Percentiles rank a stretch among this genome's conserved stretches.
phyloP scores from a whole-genome alignment of 2,797 vertebrate species.

The Phylloscopus collybita region DNA sequence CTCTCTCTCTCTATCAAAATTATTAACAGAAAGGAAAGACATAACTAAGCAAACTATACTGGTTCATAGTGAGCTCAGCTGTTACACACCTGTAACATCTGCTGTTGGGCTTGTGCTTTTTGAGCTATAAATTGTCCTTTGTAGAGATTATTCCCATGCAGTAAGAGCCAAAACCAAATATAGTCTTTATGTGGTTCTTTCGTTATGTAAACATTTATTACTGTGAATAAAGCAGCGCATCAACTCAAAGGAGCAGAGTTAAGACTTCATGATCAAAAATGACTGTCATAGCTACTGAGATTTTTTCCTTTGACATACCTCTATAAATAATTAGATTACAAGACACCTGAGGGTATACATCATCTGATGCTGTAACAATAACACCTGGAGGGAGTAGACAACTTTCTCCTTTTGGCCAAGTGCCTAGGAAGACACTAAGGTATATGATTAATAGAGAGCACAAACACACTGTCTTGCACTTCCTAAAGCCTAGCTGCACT shows the following conservation, averaged over 20 bases:
- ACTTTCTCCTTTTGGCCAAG: conserved; percentile 50
- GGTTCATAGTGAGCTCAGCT: not conserved
- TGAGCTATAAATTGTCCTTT: not conserved
- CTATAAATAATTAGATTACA: conserved; percentile 60
- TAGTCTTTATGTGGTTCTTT: not conserved
- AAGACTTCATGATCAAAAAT: conserved; percentile 23
- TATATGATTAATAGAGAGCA: conserved; percentile 46
- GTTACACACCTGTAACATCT: conserved; percentile 1
- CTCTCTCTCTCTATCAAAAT: not conserved
- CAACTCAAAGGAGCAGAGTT: not conserved
- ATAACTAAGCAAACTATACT: not conserved
- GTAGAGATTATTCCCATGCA: not conserved
- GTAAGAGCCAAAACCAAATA: not conserved
- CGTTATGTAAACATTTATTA: not conserved
- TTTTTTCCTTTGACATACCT: conserved; percentile 17
- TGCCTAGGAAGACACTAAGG: conserved; percentile 48
- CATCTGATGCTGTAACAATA: conserved; percentile 36
- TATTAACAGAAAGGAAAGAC: conserved; percentile 26
- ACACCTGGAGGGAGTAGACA: conserved; percentile 40
- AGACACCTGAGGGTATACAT: conserved; percentile 42
- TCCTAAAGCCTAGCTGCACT: conserved; percentile 3
- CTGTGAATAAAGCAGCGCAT: not conserved
- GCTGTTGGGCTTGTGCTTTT: not conserved
- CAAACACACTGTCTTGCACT: not conserved
- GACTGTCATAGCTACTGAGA: conserved; percentile 2